These are phyloP conservation scores for Heliothis subflexa DNA, from an alignment of 1,140 invertebrate genomes.

Conservation along the genomic window DNA sequence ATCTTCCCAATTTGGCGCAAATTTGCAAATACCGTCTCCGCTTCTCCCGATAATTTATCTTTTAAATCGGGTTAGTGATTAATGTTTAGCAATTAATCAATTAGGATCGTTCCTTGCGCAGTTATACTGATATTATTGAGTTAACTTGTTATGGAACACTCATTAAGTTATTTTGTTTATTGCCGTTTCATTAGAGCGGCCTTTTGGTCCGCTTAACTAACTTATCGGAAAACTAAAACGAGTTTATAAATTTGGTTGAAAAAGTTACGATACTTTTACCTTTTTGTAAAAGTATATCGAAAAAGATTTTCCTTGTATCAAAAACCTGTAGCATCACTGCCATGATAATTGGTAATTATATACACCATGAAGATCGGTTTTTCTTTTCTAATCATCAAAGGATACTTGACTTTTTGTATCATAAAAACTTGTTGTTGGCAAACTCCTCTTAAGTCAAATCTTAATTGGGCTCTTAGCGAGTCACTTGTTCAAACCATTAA, in stretches of 20 bases:
- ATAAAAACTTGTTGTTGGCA: slow-evolving; percentile 15
- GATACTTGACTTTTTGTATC: slow-evolving; percentile 12
- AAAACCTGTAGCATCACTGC: no score
- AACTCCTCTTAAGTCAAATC: slow-evolving; percentile 8
- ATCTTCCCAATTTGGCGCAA: slow-evolving; percentile 7
- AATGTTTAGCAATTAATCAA: slow-evolving; percentile 36
- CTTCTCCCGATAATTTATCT: slow-evolving; percentile 27
- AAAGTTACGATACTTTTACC: no score
- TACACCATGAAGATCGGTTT: neutral
- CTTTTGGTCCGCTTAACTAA: neutral
- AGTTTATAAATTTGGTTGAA: no score
- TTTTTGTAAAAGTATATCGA: no score
- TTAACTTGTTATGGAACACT: slow-evolving; percentile 3
- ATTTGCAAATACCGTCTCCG: slow-evolving; percentile 9
- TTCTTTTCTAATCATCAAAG: slow-evolving; percentile 6
- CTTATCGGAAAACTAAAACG: neutral
- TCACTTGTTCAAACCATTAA: neutral
- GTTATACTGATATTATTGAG: slow-evolving; percentile 9
- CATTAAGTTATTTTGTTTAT: slow-evolving; percentile 30
- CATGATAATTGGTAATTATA: neutral
- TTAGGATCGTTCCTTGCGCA: neutral
- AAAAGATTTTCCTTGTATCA: no score
- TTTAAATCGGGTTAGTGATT: slow-evolving; percentile 29
- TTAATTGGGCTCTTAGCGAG: slow-evolving; percentile 11
- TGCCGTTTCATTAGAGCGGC: neutral